A percentile compares a stretch with the other conserved stretches of the same genome.
Conservation (phyloP, 2,888 invertebrate species). For the Serrognathus titanus region DNA sequence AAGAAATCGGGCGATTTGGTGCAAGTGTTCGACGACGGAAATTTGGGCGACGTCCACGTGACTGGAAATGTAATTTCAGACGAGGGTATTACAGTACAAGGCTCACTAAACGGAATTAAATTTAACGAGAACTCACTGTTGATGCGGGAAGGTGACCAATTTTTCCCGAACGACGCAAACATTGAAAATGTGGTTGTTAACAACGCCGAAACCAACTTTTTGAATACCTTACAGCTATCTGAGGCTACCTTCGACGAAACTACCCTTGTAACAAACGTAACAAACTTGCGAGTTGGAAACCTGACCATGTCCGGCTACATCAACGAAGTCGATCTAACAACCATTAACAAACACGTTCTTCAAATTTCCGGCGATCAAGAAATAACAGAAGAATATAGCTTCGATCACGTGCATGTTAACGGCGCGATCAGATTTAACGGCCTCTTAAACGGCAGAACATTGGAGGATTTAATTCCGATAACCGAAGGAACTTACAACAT, state of each 20-base stretch:
- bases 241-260: background rate
- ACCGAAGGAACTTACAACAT: constrained; percentile 46
- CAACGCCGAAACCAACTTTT: constrained; percentile 28
- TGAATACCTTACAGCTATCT: constrained; percentile 34
- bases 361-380: constrained; percentile 51
- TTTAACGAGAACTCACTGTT: constrained; percentile 37
- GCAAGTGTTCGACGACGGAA: constrained; percentile 26
- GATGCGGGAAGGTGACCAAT: constrained; percentile 39
- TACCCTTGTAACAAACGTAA: constrained; percentile 19
- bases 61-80: constrained; percentile 37
- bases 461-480: constrained; percentile 42
- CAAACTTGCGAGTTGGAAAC: constrained; percentile 45
- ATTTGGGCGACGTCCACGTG: constrained; percentile 33
- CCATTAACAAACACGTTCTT: constrained; percentile 50
- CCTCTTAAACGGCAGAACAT: too few relatives aligned
- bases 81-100: constrained; percentile 31
- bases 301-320: constrained; percentile 49
- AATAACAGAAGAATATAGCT: constrained; percentile 42
- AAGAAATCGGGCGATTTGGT: constrained; percentile 30
- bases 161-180: constrained; percentile 37
- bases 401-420: constrained; percentile 34
- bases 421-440: constrained; percentile 25
- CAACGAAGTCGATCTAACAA: constrained; percentile 50
- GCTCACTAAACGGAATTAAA: constrained; percentile 36
- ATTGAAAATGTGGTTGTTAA: constrained; percentile 31